Base-by-base conservation (phyloP, 2,797 vertebrate genomes). In the Graptemys geographica region DNA sequence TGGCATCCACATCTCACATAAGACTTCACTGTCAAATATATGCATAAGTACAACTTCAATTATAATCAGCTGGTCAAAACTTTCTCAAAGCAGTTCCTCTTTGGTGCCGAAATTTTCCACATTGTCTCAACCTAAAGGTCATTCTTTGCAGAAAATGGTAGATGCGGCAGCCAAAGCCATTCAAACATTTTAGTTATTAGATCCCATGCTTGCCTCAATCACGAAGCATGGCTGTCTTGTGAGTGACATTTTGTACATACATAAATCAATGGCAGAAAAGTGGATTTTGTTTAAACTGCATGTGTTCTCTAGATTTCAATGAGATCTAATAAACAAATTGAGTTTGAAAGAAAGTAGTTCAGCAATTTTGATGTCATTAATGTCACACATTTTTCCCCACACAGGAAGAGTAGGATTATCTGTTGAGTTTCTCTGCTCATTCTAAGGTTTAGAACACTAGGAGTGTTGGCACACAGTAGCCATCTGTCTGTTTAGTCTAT, bases 41-140 rank as follows among this genome's bases (percentile, higher is more conserved):
- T 3, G 8, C 31, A 5, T 11, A 76, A 93, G 76, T 12, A 3
- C 47, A 62, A 21, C 27, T 53, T 16, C 27, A 6, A 8, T 13
- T 47, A 69, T 9, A 25, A 79, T 25, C 2, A 0, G 1, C 0
- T 0, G 31, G 19, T 11, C 33, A 78, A 83, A 56, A 91, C 53
- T 31, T 78, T 47, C n/a, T 53, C n/a, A 51, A 0, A 5, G 5
- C 6, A 21, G 13, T 62, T n/a, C 6, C 19, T 72, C 51, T 74
- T 79, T 2, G 88, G 21, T 5, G 18, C 49, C 25, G 2, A 83
- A 3, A 1, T 1, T 18, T 92, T 52, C 31, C 84, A 87, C 5
- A 65, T 79, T 9, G n/a, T 59, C 55, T 94, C 27, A n/a, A 84
- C 4, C 13, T 33, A 84, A 87, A 44, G 18, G 41, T 0, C 0